A percentile compares a stretch with the other conserved stretches of the same genome.
Evolutionary conservation across 2,888 invertebrate species (phyloP).

Genomic region (Lutraria lutraria): DNA sequence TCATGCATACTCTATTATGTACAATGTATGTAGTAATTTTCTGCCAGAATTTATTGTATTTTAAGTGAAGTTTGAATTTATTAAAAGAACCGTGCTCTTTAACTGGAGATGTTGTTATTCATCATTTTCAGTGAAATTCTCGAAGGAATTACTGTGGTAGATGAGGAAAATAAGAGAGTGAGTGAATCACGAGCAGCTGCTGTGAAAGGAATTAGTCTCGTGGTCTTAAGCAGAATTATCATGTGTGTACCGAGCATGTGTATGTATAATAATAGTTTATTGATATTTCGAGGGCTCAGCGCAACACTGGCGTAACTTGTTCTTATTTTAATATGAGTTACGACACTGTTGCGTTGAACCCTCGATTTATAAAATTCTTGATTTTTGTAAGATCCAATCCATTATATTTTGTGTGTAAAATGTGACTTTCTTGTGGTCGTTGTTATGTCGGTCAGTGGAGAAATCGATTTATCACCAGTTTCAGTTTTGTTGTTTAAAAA

Average conservation of each 20-base stretch:
- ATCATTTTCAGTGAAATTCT: conserved; percentile 90
- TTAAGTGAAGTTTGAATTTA: not conserved
- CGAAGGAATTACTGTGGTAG: conserved; percentile 94
- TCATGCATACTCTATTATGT: not conserved
- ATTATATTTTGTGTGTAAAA: too few relatives aligned
- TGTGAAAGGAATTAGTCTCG: conserved; percentile 94
- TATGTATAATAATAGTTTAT: conserved; percentile 73
- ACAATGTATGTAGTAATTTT: not conserved
- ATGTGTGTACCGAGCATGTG: conserved; percentile 95
- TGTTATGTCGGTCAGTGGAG: too few relatives aligned
- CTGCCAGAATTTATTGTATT: not conserved
- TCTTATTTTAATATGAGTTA: too few relatives aligned
- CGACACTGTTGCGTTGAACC: too few relatives aligned
- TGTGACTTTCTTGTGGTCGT: too few relatives aligned
- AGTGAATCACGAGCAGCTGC: conserved; percentile 90
- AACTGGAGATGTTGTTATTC: not conserved
- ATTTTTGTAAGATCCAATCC: too few relatives aligned
- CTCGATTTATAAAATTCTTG: too few relatives aligned
- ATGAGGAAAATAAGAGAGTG: conserved; percentile 91
- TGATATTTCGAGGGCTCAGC: too few relatives aligned
- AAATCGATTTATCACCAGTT: too few relatives aligned
- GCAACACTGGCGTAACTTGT: too few relatives aligned
- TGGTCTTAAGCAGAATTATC: conserved; percentile 94
- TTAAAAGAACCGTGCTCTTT: not conserved
- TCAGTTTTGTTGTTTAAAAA: too few relatives aligned